A percentile compares a stretch with the other conserved stretches of the same genome.
Conservation (phyloP, 2,797 vertebrate genomes). For the Iguana delicatissima region DNA sequence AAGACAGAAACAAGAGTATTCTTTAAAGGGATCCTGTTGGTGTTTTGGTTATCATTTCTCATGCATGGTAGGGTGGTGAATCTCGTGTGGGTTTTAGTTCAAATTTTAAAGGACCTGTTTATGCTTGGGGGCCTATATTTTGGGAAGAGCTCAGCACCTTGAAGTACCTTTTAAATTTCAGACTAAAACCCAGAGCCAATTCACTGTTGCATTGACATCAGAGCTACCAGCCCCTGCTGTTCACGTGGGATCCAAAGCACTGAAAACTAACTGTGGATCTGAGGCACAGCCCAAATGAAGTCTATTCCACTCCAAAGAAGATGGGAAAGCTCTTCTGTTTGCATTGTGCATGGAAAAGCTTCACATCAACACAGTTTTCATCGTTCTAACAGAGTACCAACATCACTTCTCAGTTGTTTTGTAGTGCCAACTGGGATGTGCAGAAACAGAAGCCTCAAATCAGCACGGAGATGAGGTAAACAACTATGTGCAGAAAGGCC, state of each 20-base stretch:
- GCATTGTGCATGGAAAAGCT: not conserved
- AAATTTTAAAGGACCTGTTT: no score
- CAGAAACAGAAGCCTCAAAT: conserved; percentile 4
- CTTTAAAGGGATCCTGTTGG: not conserved
- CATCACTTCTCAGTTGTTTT: conserved; percentile 4
- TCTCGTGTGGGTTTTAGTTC: no score
- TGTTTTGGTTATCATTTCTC: no score
- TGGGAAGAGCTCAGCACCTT: no score
- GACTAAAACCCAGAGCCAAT: no score
- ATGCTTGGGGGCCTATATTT: no score
- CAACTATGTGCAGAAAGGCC: conserved; percentile 6
- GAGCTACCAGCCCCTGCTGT: not conserved
- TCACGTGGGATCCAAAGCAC: not conserved
- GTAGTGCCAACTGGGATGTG: not conserved
- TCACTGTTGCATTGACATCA: no score
- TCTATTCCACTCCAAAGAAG: not conserved
- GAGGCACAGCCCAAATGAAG: not conserved
- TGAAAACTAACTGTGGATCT: not conserved
- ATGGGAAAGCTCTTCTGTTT: not conserved
- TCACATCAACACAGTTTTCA: not conserved
- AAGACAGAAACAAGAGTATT: not conserved
- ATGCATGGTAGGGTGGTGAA: not conserved
- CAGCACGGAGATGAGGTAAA: conserved; percentile 4
- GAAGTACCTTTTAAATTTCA: no score
- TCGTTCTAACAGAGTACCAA: not conserved